Evolutionary conservation across 2,113 vertebrate species (phyloP), one percentile per base, ranked within the genome.

Genomic region (Arothron firmamentum): DNA sequence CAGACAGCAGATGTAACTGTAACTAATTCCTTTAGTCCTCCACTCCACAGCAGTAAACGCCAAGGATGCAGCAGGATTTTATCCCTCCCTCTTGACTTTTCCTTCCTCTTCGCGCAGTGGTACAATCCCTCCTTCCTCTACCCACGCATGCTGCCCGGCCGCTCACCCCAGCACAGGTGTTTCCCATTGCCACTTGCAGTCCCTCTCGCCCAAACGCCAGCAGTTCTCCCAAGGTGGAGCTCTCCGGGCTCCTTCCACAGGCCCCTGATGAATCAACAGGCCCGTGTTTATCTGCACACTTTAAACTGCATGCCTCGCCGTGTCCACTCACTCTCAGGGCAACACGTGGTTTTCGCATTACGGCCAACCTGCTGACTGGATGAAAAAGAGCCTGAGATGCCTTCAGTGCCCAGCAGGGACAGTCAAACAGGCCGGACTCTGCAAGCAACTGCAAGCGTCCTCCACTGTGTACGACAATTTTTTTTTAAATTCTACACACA

Each of bases 231-330:
- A 89, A 86, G 85, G 81, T 74, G 81, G 82, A 82, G 84, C 86
- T 85, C 70, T 81, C 77, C 82, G 87, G 79, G 82, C 89, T 92
- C 90, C 83, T 87, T 79, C 78, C 90, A 90, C 92, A 79, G 84
- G 74, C 81, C 91, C 88, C 86, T 92, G 92, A 91, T 92, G 91
- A 88, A 73, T 87, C 87, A 85, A 82, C 60, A 81, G 76, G 82
- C 74, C 89, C 87, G 87, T 92, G 91, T 94, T 93, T 94, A 91
- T 93, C 88, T 92, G 90, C 88, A 83, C 82, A 87, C 89, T 90
- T 92, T 28, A 28, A 92, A 90, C 75, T 63, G 81, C 83, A 90
- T 64, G 76, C 78, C 75, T 84, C 80, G 74, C 76, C 8, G 34
- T 87, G 86, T 81, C 77, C 86, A 81, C 88, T 85, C 73, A 62